Evolutionary conservation across 2,888 invertebrate species (phyloP), one percentile per base, ranked within the genome.

Genomic region (Chromoteleia sp.): DNA sequence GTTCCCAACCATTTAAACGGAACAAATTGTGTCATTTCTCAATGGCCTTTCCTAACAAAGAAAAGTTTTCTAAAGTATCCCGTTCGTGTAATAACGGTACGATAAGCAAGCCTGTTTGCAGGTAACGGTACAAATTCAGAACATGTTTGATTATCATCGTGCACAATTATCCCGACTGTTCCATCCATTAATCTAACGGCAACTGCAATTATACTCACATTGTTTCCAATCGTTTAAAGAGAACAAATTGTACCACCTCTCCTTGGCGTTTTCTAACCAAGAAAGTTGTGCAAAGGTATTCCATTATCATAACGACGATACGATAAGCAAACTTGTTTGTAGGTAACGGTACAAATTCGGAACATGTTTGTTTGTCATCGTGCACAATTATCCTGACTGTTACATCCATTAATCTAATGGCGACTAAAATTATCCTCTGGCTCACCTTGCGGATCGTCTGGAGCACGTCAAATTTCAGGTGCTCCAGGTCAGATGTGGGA

Each of bases 321-420:
- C 10, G 8, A 39, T 10, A 33, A 33, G 10, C 39, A 12, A 43
- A 43, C 15, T 29, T 17, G 14, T 50, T 7, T 14, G 12, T 12
- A 41, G 58, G 14, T 65, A 21, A 63, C 33, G 2, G 12, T 3
- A 17, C 15, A 14, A 10, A 59, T 59, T 39, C 5, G 48, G 45
- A 33, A 17, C 17, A 45, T n/a, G 33, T 59, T 17, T 74, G 73
- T 74, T 65, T 65, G 58, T 65, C 19, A 25, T 25, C 36, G 10
- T 45, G 21, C 39, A 39, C 54, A 54, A 73, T 73, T 61, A 73
- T 61, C 61, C 39, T 48, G 14, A 45, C 19, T 4, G 17, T 15
- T 52, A 10, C 12, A 17, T 41, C 54, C 15, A 63, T 63, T 43
- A 45, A 54, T 52, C 14, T 43, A 61, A 59, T 45, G 19, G 43